phyloP scores from a whole-genome alignment of 2,797 vertebrate genomes.

The Macroramphosus scolopax region DNA sequence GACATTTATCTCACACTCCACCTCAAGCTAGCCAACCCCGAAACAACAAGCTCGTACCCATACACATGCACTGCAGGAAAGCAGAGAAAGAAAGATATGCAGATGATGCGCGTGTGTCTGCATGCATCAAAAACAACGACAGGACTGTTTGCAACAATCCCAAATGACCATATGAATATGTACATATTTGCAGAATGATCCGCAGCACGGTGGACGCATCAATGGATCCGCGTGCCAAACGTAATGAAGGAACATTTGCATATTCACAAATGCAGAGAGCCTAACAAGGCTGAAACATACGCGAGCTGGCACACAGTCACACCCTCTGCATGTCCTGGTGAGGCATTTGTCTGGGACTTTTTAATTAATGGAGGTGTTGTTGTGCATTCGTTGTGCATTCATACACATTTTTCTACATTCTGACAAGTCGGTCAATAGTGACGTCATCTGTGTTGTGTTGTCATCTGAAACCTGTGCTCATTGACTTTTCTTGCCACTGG shows the following conservation, averaged over 20 bases:
- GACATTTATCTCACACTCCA: slow-evolving; percentile 68
- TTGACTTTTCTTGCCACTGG: no score
- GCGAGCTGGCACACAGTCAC: background rate
- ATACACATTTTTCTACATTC: no score
- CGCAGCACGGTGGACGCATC: background rate
- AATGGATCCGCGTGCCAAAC: no score
- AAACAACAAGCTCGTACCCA: slow-evolving; percentile 25
- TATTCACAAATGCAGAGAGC: background rate
- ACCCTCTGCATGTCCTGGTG: no score
- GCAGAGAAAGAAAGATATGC: slow-evolving; percentile 40
- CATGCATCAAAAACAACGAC: slow-evolving; percentile 1
- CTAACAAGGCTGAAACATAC: background rate
- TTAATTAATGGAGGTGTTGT: no score
- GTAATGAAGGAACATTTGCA: background rate
- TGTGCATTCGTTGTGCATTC: no score
- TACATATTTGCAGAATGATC: slow-evolving; percentile 18
- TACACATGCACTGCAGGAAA: slow-evolving; percentile 19
- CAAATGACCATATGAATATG: no score
- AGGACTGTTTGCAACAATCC: background rate
- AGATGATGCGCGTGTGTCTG: slow-evolving; percentile 4
- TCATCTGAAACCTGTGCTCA: no score
- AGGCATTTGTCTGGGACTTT: no score
- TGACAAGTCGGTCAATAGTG: no score
- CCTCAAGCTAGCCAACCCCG: slow-evolving; percentile 36
- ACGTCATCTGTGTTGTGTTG: no score